A percentile compares a stretch with the other conserved stretches of the same genome.
phyloP scores from a whole-genome alignment of 2,888 invertebrate genomes.

The Andrena haemorrhoa region DNA sequence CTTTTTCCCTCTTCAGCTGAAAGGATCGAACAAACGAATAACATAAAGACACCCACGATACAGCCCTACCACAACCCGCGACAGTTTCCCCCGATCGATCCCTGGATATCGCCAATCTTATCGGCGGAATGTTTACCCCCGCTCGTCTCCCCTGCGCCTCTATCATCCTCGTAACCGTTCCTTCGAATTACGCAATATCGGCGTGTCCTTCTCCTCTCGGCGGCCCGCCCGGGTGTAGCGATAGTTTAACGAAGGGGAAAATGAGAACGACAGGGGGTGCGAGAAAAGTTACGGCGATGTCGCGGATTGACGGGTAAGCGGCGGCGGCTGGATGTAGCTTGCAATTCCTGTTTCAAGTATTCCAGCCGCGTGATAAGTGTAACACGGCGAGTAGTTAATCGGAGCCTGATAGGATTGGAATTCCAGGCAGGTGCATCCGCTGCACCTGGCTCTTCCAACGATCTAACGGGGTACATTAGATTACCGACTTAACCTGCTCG shows the following conservation, averaged over 20 bases:
- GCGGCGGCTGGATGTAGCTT: neutral
- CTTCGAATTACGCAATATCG: conserved; percentile 6
- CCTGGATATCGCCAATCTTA: conserved; percentile 37
- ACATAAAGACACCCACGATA: conserved; percentile 64
- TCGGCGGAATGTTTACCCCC: conserved; percentile 31
- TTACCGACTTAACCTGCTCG: conserved; percentile 6
- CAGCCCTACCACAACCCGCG: conserved; percentile 75
- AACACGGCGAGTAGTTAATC: neutral
- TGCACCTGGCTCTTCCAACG: conserved; percentile 1
- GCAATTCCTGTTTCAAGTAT: neutral
- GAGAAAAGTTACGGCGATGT: neutral
- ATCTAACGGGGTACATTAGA: conserved; percentile 16
- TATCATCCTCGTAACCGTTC: neutral
- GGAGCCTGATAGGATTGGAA: neutral
- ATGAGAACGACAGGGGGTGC: neutral
- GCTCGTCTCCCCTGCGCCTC: neutral
- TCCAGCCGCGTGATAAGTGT: neutral
- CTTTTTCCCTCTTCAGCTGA: conserved; percentile 67
- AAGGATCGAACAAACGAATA: conserved; percentile 63
- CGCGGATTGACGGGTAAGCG: neutral
- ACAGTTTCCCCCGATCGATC: conserved; percentile 50
- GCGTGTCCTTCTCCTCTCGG: neutral
- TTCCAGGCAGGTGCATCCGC: neutral
- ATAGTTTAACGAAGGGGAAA: conserved; percentile 1
- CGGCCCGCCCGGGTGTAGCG: neutral